Percentiles rank a stretch among this genome's conserved stretches.
phyloP scores from a whole-genome alignment of 2,113 vertebrate genomes.

The Ammospiza nelsoni region DNA sequence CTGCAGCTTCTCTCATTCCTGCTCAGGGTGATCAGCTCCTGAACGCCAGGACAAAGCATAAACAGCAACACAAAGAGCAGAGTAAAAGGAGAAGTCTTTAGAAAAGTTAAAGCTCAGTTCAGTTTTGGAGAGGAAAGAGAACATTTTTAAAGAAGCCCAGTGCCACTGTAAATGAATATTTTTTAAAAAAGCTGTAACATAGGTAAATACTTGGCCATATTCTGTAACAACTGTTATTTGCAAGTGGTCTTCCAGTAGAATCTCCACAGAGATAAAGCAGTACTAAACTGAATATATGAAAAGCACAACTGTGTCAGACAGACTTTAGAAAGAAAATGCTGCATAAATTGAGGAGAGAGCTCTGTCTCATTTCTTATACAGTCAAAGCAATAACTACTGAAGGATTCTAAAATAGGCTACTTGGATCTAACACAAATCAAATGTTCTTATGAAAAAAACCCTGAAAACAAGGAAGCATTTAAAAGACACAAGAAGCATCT shows the following conservation, averaged over 20 bases:
- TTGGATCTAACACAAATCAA: background rate
- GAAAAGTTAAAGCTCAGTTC: background rate
- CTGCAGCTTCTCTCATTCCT: background rate
- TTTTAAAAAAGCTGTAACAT: background rate
- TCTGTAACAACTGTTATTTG: conserved; percentile 28
- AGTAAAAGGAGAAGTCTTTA: background rate
- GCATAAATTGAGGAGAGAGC: background rate
- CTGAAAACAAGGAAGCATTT: background rate
- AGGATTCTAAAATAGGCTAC: background rate
- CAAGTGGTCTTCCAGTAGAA: conserved; percentile 9
- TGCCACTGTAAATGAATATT: background rate
- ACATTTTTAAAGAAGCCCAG: background rate
- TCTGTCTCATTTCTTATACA: background rate
- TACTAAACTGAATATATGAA: background rate
- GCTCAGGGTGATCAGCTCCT: background rate
- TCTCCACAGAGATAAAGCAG: background rate
- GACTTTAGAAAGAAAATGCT: conserved; percentile 32
- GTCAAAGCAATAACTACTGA: background rate
- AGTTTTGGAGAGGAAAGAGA: background rate
- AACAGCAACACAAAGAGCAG: background rate
- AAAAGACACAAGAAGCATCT: background rate
- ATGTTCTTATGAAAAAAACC: background rate
- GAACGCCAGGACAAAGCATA: background rate
- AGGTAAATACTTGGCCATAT: background rate
- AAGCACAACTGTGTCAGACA: background rate